Conservation (phyloP, 1,140 invertebrate genomes). For the Alviniconcha marisindica region DNA sequence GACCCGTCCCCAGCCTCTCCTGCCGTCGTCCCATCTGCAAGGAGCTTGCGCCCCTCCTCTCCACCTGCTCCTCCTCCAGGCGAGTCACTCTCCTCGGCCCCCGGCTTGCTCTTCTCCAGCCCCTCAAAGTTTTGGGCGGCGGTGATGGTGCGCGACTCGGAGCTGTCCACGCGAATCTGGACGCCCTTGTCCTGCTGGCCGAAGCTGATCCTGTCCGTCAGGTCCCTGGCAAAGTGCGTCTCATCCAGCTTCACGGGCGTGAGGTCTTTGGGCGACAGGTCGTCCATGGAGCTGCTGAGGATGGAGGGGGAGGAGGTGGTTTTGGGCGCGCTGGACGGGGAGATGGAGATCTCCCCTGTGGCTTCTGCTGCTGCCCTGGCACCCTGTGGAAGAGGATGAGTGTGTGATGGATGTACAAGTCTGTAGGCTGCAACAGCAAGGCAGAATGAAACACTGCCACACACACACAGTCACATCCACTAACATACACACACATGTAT, state of each 20-base stretch:
- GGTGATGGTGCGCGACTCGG: slow-evolving; percentile 10
- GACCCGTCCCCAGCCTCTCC: neutral
- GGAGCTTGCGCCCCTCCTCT: neutral
- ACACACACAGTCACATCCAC: too few relatives aligned
- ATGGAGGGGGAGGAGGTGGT: slow-evolving; percentile 64
- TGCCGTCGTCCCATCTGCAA: neutral
- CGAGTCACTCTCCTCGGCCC: neutral
- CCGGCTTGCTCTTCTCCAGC: neutral
- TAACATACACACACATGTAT: too few relatives aligned
- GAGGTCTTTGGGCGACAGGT: neutral
- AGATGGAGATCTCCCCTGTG: slow-evolving; percentile 36
- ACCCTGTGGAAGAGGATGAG: too few relatives aligned
- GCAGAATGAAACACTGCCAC: too few relatives aligned
- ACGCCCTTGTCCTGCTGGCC: neutral
- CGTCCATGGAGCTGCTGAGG: slow-evolving; percentile 43
- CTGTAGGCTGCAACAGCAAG: too few relatives aligned
- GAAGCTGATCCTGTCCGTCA: neutral
- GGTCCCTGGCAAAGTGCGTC: neutral
- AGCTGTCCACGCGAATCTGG: neutral
- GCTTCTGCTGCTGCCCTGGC: neutral
- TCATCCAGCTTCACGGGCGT: neutral
- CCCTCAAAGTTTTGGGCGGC: slow-evolving; percentile 27
- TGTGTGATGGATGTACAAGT: too few relatives aligned
- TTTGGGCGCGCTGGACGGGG: slow-evolving; percentile 45
- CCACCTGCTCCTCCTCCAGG: too few relatives aligned